These are phyloP conservation scores for Pollenia amentaria DNA, from an alignment of 2,888 invertebrate species.

Conservation along the genomic window DNA sequence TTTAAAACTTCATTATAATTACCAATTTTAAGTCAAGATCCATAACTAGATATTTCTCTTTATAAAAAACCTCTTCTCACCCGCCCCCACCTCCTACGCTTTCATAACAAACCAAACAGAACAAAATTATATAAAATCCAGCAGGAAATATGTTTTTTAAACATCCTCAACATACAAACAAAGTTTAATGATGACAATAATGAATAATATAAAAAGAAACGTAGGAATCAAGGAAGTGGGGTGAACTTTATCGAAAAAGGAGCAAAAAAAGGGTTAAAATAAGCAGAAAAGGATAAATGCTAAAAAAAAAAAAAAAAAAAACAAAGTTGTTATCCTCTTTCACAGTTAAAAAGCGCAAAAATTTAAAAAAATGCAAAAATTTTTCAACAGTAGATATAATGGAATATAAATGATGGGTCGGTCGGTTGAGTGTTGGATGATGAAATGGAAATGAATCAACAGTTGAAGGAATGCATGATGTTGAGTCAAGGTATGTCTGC, in stretches of 20 bases:
- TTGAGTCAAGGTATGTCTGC: constrained; percentile 42
- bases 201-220: constrained; percentile 2
- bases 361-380: constrained; percentile 13
- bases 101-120: no score
- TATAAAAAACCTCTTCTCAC: no score
- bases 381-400: constrained; percentile 57
- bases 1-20: no score
- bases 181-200: constrained; percentile 40
- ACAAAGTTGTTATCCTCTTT: constrained; percentile 1
- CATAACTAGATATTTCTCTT: no score
- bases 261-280: not conserved
- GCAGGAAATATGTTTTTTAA: constrained; percentile 3
- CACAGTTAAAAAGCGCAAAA: constrained; percentile 34
- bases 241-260: not conserved
- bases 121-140: no score
- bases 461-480: constrained; percentile 25
- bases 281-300: no score
- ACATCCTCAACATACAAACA: not conserved
- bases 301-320: not conserved
- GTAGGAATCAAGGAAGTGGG: not conserved
- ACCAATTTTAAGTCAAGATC: no score
- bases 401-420: constrained; percentile 20
- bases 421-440: constrained; percentile 12
- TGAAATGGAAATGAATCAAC: constrained; percentile 14
- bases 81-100: no score